These are phyloP conservation scores for Sebastes itinus DNA, from an alignment of 2,797 vertebrate genomes.

Conservation along the genomic window DNA sequence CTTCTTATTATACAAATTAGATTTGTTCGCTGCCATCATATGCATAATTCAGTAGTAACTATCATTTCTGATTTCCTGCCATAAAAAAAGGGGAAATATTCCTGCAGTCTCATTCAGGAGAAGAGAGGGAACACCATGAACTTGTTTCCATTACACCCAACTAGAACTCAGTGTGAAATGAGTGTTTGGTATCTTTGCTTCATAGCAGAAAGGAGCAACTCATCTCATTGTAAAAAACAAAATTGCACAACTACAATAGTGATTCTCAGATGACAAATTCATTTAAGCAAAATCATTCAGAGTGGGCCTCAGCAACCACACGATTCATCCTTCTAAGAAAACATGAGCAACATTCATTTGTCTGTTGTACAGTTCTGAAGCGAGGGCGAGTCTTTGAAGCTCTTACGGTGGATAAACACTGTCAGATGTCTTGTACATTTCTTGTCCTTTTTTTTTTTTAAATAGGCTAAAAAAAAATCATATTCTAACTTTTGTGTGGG, in stretches of 20 bases:
- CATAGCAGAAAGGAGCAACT: slow-evolving; percentile 19
- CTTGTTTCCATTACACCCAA: slow-evolving; percentile 31
- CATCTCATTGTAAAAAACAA: slow-evolving; percentile 17
- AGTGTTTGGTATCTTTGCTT: slow-evolving; percentile 33
- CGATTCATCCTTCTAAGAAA: slow-evolving; percentile 51
- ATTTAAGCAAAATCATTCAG: slow-evolving; percentile 39
- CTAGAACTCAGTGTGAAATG: slow-evolving; percentile 11
- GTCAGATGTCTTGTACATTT: slow-evolving; percentile 43
- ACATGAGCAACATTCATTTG: slow-evolving; percentile 43
- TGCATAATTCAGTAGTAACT: slow-evolving; percentile 68
- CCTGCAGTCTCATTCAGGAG: slow-evolving; percentile 8
- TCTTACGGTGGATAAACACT: slow-evolving; percentile 48
- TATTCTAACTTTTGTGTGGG: slow-evolving; percentile 54
- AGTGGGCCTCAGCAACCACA: slow-evolving; percentile 4
- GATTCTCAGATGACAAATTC: slow-evolving; percentile 56
- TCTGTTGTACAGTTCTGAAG: slow-evolving; percentile 34
- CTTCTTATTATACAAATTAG: slow-evolving; percentile 71
- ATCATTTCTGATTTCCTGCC: slow-evolving; percentile 42
- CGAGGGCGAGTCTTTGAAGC: slow-evolving; percentile 38
- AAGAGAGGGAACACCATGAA: slow-evolving; percentile 20
- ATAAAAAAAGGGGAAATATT: slow-evolving; percentile 25
- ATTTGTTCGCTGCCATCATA: slow-evolving; percentile 56
- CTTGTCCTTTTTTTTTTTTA: neutral
- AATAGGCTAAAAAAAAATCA: slow-evolving; percentile 12
- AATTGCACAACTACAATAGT: slow-evolving; percentile 31